Conservation (phyloP, 2,888 invertebrate species). For the Shargacucullia verbasci region DNA sequence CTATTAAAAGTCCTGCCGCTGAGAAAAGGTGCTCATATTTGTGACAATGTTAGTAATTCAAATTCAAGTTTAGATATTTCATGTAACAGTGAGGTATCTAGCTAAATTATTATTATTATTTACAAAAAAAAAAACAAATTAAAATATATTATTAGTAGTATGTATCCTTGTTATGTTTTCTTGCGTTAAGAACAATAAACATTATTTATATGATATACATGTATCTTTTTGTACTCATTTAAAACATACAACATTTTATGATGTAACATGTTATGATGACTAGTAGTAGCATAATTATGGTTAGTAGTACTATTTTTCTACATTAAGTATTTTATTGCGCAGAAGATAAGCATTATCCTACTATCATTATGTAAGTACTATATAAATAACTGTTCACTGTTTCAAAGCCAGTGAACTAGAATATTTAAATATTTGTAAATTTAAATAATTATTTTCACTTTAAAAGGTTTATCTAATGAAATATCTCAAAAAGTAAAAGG, state of each 20-base stretch:
- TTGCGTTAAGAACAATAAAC: conserved; percentile 34
- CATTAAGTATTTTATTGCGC: too few relatives aligned
- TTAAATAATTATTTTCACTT: too few relatives aligned
- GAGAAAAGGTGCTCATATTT: conserved; percentile 91
- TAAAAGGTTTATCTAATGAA: too few relatives aligned
- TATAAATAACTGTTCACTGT: too few relatives aligned
- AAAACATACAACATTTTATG: conserved; percentile 3
- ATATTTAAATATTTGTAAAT: too few relatives aligned
- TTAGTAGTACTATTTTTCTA: background rate
- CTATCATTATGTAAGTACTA: too few relatives aligned
- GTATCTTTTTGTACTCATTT: conserved; percentile 19
- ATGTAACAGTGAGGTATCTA: conserved; percentile 64
- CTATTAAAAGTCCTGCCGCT: conserved; percentile 93
- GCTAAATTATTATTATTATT: conserved; percentile 42
- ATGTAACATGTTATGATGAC: background rate
- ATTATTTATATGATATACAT: conserved; percentile 13
- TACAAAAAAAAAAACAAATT: conserved; percentile 18
- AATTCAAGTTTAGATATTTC: conserved; percentile 67
- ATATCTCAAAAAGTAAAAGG: too few relatives aligned
- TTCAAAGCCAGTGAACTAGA: too few relatives aligned
- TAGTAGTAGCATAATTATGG: conserved; percentile 1
- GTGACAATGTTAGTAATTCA: conserved; percentile 68
- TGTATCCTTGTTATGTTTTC: conserved; percentile 37
- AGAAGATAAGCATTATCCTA: too few relatives aligned
- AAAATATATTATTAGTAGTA: conserved; percentile 19